A percentile compares a stretch with the other conserved stretches of the same genome.
These are phyloP conservation scores for Sphaerodactylus townsendi DNA, from an alignment of 2,113 vertebrate species.

Conservation along the genomic window DNA sequence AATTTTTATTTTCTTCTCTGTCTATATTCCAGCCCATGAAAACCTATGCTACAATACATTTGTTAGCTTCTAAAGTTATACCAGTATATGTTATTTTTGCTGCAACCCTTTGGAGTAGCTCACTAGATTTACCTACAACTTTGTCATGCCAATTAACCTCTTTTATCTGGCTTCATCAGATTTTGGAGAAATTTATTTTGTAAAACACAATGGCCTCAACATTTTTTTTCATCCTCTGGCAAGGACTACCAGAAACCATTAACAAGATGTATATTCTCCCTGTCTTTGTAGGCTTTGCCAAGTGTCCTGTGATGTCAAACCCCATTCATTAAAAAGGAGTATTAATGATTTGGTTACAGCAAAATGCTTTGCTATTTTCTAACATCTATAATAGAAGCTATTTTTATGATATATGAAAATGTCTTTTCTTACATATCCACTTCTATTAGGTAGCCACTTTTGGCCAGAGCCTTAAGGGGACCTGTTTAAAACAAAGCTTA, in stretches of 20 bases:
- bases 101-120: neutral
- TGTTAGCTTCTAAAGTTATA: neutral
- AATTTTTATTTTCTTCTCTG: too few relatives aligned
- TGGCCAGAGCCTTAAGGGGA: conserved; percentile 14
- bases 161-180: neutral
- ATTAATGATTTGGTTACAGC: neutral
- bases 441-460: conserved; percentile 23
- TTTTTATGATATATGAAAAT: conserved; percentile 17
- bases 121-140: neutral
- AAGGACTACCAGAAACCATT: neutral
- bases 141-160: neutral
- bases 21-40: neutral
- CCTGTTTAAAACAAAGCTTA: conserved; percentile 19
- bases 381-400: neutral
- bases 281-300: neutral
- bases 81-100: neutral
- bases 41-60: neutral
- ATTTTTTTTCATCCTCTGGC: neutral
- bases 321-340: neutral
- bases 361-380: neutral
- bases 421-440: conserved; percentile 4
- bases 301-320: neutral
- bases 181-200: neutral
- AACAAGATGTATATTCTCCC: neutral
- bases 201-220: neutral